Base-by-base conservation (phyloP, 30 jellyfish, hydroid and myxozoan species). In the Hydractinia symbiolongicarpus region DNA sequence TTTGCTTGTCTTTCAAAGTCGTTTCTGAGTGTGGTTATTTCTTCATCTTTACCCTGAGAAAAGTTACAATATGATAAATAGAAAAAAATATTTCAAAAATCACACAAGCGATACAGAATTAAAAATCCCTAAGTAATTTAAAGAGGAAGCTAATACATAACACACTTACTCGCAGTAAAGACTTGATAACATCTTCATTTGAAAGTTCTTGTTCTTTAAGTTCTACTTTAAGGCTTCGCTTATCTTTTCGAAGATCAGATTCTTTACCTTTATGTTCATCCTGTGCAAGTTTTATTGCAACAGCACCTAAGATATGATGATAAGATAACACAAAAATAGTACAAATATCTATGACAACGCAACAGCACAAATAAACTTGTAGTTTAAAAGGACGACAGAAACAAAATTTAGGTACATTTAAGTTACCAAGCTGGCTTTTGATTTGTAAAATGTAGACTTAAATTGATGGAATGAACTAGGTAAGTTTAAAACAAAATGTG, bases 201-300 rank as follows among this genome's bases (percentile, higher is more conserved):
- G 98, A 87, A 1, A 93, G 94, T 74, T 93, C 98, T 72, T 93
- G 98, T 67, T 93, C 98, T 74, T 93, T 93, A 73, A 93, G 58
- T 13, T 93, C 95, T 11, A 93, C 94, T 86, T 93, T 93, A n/a
- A 93, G 80, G 4, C 94, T 77, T 58, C 98, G 78, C 73, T 88
- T 93, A 54, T 93, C 98, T 73, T 80, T 84, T 15, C 88, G 87
- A 14, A 93, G 86, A 50, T 81, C 86, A 61, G 80, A 88, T 61
- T 93, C 98, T 44, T 93, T 82, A 67, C 83, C 76, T 75, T 88
- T 55, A 67, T 93, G 89, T 5, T 87, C 94, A 76, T 93, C 98
- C 73, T 93, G 98, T 5, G 96, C 89, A 55, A 93, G 91, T 53
- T 93, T 93, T 58, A 93, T 79, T 8, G 96, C 91, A 52, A 93